phyloP scores from a whole-genome alignment of 2,797 vertebrate genomes.

The Hemitrygon akajei region DNA sequence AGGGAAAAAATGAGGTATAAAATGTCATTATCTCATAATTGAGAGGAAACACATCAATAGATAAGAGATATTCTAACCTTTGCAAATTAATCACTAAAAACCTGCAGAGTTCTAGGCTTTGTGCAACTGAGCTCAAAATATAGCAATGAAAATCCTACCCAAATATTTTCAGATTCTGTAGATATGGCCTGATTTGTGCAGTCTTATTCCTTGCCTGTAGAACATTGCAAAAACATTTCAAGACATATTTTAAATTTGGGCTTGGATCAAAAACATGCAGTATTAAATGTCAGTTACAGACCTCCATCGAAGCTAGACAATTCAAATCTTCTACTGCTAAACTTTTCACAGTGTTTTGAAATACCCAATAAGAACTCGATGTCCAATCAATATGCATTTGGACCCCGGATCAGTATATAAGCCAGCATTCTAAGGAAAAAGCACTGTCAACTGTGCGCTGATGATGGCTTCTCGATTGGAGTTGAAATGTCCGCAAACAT shows the following conservation, averaged over 20 bases:
- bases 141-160: not conserved
- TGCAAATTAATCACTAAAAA: not conserved
- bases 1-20: not conserved
- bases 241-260: not conserved
- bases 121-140: not conserved
- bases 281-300: not conserved
- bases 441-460: no score
- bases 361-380: no score
- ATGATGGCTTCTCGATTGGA: no score
- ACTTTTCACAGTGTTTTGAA: no score
- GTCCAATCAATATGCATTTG: no score
- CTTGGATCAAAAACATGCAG: not conserved
- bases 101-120: not conserved
- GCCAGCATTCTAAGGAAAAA: no score
- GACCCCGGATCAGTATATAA: no score
- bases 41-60: not conserved
- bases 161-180: not conserved
- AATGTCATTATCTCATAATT: not conserved
- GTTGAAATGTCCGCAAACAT: no score
- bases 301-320: no score
- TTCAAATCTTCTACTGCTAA: no score
- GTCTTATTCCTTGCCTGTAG: not conserved
- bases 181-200: not conserved
- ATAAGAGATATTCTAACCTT: not conserved
- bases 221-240: not conserved